Evolutionary conservation across 2,888 invertebrate genomes (phyloP).

Genomic region (Lasioglossum zephyrum): DNA sequence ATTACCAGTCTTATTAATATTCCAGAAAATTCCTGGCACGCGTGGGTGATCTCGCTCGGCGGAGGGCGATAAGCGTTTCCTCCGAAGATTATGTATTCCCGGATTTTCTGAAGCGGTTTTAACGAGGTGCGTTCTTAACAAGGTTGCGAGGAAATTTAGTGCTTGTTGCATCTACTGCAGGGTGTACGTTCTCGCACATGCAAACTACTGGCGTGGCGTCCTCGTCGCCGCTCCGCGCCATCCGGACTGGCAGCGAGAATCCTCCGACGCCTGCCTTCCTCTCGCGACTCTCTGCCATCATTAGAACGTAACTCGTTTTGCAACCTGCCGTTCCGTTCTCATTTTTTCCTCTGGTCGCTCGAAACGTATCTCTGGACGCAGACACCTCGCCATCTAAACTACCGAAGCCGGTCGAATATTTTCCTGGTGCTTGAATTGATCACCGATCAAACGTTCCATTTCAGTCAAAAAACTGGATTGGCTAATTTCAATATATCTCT

Average conservation of each 20-base stretch:
- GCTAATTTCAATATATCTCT: background rate
- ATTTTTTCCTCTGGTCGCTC: background rate
- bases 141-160: conserved; percentile 68
- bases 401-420: background rate
- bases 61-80: conserved; percentile 12
- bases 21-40: conserved; percentile 19
- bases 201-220: conserved; percentile 21
- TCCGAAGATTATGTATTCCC: conserved; percentile 25
- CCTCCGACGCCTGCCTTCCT: conserved; percentile 13
- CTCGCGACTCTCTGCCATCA: conserved; percentile 19
- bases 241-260: background rate
- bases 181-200: conserved; percentile 24
- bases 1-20: conserved; percentile 5
- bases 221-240: background rate
- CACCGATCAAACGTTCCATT: background rate
- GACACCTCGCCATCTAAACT: conserved; percentile 14
- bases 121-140: conserved; percentile 74
- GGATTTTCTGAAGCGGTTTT: conserved; percentile 70
- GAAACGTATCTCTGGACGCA: background rate
- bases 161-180: conserved; percentile 65
- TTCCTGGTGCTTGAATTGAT: background rate
- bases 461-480: background rate
- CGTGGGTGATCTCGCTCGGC: conserved; percentile 36
- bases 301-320: conserved; percentile 53
- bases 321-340: conserved; percentile 26